Evolutionary conservation across 2,888 invertebrate genomes (phyloP).

Genomic region (Latrodectus hesperus): DNA sequence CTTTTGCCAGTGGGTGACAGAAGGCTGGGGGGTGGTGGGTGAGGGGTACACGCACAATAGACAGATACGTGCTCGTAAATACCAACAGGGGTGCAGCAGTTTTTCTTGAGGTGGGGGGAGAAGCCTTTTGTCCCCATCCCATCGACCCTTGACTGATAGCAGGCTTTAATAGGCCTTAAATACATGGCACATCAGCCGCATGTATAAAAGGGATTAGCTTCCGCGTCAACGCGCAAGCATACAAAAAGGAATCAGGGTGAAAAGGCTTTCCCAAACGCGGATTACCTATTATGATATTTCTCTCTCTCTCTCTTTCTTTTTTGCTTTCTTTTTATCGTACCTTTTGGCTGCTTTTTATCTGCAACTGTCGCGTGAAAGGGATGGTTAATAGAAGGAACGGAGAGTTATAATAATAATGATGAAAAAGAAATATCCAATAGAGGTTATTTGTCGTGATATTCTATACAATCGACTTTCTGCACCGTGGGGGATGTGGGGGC

Average conservation of each 20-base stretch:
- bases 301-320: constrained; percentile 45
- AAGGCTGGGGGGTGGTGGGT: constrained; percentile 32
- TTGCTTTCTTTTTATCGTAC: constrained; percentile 37
- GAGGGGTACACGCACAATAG: constrained; percentile 5
- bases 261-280: constrained; percentile 24
- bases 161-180: constrained; percentile 69
- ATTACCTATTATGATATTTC: constrained; percentile 32
- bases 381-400: constrained; percentile 48
- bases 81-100: constrained; percentile 56
- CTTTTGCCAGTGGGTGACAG: constrained; percentile 23
- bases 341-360: constrained; percentile 1
- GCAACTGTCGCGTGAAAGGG: constrained; percentile 19
- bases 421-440: constrained; percentile 6
- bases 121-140: constrained; percentile 39
- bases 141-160: constrained; percentile 69
- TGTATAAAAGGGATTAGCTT: constrained; percentile 66
- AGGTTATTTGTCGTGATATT: constrained; percentile 65
- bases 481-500: constrained; percentile 35
- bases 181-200: constrained; percentile 68
- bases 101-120: not conserved
- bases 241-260: constrained; percentile 55
- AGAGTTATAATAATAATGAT: constrained; percentile 12
- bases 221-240: constrained; percentile 61
- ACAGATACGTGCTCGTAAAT: constrained; percentile 61
- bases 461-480: constrained; percentile 46